Evolutionary conservation across 2,797 vertebrate genomes (phyloP).

Genomic region (Perodicticus potto): DNA sequence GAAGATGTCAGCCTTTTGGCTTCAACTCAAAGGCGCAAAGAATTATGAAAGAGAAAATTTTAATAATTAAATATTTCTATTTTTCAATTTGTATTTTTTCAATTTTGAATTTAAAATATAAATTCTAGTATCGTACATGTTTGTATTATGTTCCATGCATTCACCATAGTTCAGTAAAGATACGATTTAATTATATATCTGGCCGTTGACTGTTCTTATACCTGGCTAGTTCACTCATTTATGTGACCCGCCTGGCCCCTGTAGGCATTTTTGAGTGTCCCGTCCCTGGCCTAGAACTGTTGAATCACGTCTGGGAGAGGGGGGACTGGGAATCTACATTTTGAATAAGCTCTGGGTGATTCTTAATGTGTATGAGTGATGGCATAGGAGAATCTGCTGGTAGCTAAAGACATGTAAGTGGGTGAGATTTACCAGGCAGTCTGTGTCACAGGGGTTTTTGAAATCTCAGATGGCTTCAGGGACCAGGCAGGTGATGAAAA

Average conservation of each 20-base stretch:
- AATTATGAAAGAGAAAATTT: conserved; percentile 72
- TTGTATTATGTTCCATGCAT: conserved; percentile 79
- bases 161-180: conserved; percentile 82
- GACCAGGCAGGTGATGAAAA: conserved; percentile 73
- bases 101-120: conserved; percentile 77
- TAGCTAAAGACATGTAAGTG: background rate
- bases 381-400: background rate
- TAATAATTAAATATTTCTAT: conserved; percentile 82
- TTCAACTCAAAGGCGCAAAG: conserved; percentile 54
- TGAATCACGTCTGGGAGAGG: background rate
- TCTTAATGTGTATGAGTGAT: background rate
- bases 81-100: conserved; percentile 86
- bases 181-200: conserved; percentile 77
- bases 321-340: background rate
- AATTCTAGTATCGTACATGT: conserved; percentile 66
- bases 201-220: conserved; percentile 78
- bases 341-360: background rate
- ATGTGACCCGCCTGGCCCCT: conserved; percentile 74
- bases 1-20: background rate
- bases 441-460: background rate
- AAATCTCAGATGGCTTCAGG: conserved; percentile 59
- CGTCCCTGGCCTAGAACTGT: background rate
- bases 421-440: background rate
- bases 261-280: conserved; percentile 35
- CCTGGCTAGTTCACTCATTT: conserved; percentile 72